A percentile compares a stretch with the other conserved stretches of the same genome.
These are phyloP conservation scores for Notechis scutatus DNA, from an alignment of 2,113 vertebrate genomes.

Conservation along the genomic window DNA sequence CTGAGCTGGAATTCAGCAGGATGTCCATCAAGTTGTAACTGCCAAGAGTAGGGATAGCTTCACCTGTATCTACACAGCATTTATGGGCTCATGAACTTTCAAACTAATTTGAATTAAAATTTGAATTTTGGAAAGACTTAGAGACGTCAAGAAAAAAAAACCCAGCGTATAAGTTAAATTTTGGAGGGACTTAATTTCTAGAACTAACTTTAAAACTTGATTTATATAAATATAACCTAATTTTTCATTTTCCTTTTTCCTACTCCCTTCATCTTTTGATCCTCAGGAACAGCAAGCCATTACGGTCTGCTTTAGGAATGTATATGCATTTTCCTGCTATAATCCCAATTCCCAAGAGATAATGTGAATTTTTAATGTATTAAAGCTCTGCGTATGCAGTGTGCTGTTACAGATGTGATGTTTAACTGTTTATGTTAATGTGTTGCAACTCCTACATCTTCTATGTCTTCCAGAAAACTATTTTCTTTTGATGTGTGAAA, in stretches of 20 bases:
- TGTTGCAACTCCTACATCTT: not conserved
- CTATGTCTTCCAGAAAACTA: not conserved
- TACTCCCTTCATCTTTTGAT: not conserved
- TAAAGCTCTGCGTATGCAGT: not conserved
- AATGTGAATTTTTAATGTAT: not conserved
- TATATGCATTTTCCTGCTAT: not conserved
- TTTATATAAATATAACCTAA: not conserved
- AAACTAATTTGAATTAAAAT: not conserved
- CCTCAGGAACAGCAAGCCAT: not conserved
- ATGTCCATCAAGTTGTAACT: not conserved
- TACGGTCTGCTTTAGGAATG: not conserved
- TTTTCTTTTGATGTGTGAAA: not conserved
- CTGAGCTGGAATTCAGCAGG: not conserved
- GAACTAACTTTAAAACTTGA: not conserved
- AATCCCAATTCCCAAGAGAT: not conserved
- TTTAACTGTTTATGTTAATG: not conserved
- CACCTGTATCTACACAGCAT: not conserved
- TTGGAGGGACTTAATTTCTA: not conserved
- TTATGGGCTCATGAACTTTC: not conserved
- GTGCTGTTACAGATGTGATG: not conserved
- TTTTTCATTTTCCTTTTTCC: not conserved
- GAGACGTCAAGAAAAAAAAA: not conserved
- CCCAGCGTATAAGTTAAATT: not conserved
- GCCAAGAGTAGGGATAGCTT: not conserved
- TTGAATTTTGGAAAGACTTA: not conserved